Evolutionary conservation across 1,140 invertebrate species (phyloP), one percentile per base, ranked within the genome.

Genomic region (Drosophila tropicalis): DNA sequence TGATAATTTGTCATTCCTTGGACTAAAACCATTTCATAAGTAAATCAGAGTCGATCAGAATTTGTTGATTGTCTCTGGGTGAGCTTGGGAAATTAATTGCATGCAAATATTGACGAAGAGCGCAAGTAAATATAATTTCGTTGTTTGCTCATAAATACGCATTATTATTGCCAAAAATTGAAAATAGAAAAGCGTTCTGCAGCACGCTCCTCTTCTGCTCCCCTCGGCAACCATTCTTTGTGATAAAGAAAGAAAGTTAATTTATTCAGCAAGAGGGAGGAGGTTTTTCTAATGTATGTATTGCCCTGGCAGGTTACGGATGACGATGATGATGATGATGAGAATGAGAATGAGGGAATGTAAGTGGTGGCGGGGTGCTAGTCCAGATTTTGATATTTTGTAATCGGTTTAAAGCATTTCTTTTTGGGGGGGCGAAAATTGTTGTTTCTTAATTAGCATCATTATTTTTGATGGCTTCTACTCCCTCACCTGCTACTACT

Each of bases 81-180:
- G 57, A 61, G 70, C 67, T 70, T 76, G 85, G 67, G 70, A 86
- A 90, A 90, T 90, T 90, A 90, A 90, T 90, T 90, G 86, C 86
- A 90, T 90, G 86, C 86, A 90, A 90, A 90, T 90, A 90, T 90
- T 90, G 86, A 75, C 79, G 44, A 58, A 82, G 64, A 90, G 86
- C 58, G 62, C 70, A 76, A 90, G 81, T 90, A 90, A 89, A 89
- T 89, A 89, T 89, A 89, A 89, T 89, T 90, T 89, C 71, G 72
- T 89, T 89, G 84, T 89, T 89, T 89, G 82, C 85, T 76, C 77
- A 89, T 89, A 89, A 89, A 90, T 89, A 89, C 77, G 80, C 84
- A 84, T 89, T 86, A 78, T 78, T 78, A 87, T 87, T 86, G 72
- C 61, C 56, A 73, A 72, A 81, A 81, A 70, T 51, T 17, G 66